Evolutionary conservation across 2,797 vertebrate genomes (phyloP).

Genomic region (Bradypus variegatus): DNA sequence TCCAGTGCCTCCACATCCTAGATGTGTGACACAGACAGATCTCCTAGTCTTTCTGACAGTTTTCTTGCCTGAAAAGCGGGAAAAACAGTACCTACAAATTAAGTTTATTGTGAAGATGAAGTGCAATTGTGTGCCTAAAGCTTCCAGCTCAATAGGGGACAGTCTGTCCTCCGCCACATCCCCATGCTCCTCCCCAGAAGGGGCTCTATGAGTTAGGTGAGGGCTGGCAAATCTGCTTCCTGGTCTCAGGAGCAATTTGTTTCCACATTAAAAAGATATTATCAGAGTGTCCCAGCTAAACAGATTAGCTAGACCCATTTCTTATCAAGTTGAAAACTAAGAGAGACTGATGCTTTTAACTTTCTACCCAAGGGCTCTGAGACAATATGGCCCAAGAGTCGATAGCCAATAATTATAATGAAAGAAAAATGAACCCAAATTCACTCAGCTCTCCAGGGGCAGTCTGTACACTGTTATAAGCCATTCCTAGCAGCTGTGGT

Average conservation of each 20-base stretch:
- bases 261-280: neutral
- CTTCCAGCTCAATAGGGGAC: neutral
- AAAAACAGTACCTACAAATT: neutral
- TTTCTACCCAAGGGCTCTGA: neutral
- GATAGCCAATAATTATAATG: neutral
- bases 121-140: too few relatives aligned
- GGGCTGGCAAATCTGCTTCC: neutral
- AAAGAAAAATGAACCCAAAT: neutral
- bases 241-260: neutral
- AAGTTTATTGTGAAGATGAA: neutral
- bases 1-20: fast-evolving
- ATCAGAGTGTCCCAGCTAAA: neutral
- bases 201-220: neutral
- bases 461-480: neutral
- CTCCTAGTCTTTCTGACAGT: neutral
- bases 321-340: neutral
- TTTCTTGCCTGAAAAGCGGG: neutral
- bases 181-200: fast-evolving
- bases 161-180: fast-evolving
- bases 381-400: neutral
- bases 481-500: neutral
- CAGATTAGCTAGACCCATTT: neutral
- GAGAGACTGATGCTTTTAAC: neutral
- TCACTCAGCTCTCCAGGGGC: neutral
- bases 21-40: neutral